Conservation (phyloP, 2,797 vertebrate genomes). For the Taenioides sp. region DNA sequence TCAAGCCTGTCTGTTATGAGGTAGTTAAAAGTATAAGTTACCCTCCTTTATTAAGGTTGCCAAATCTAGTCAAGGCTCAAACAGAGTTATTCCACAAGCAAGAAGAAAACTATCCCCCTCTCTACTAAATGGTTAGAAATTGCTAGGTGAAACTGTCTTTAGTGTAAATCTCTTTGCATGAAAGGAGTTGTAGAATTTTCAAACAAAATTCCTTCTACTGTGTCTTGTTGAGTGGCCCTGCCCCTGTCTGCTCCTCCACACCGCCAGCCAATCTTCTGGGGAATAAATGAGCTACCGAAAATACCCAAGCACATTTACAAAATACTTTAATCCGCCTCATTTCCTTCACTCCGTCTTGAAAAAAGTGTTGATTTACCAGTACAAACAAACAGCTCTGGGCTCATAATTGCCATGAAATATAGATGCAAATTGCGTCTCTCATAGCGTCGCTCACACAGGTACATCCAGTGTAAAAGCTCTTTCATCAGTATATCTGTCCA, state of each 20-base stretch:
- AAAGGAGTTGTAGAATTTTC: too few relatives aligned
- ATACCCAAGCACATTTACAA: slow-evolving; percentile 1
- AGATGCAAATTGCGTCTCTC: slow-evolving; percentile 56
- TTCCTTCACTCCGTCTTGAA: slow-evolving; percentile 50
- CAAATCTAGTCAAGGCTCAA: too few relatives aligned
- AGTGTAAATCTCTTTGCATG: neutral
- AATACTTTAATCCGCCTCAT: slow-evolving; percentile 10
- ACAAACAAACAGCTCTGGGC: slow-evolving; percentile 62
- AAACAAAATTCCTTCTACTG: neutral
- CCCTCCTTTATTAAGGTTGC: too few relatives aligned
- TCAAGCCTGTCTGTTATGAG: too few relatives aligned
- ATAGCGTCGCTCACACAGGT: slow-evolving; percentile 39
- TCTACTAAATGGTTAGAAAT: neutral
- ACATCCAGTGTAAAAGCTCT: slow-evolving; percentile 31
- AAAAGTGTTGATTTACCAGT: slow-evolving; percentile 53
- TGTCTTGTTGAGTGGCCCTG: neutral
- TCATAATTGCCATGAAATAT: slow-evolving; percentile 67
- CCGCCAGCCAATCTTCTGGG: neutral
- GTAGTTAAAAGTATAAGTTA: too few relatives aligned
- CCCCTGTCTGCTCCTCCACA: neutral
- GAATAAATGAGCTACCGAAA: slow-evolving; percentile 7
- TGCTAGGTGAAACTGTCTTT: neutral
- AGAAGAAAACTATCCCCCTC: neutral
- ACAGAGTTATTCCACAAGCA: neutral
- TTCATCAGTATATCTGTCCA: slow-evolving; percentile 38